Base-by-base conservation (phyloP, 1,140 invertebrate species). In the Rhopalosiphum padi region DNA sequence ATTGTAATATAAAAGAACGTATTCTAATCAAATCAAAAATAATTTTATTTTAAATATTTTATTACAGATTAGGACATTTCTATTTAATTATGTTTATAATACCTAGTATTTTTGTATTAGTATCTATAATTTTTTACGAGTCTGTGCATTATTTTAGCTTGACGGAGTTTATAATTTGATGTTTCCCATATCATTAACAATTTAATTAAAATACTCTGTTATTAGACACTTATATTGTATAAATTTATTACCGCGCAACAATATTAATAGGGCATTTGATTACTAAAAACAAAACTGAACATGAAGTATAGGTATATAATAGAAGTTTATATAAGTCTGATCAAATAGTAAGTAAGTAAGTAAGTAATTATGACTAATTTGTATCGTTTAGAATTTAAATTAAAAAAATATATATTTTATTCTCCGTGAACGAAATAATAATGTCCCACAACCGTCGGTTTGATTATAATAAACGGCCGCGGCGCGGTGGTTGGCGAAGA, bases 391-490 rank as follows among this genome's bases (percentile, higher is more conserved):
- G 30, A 77, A 77, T 77, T 77, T n/a, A 30, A 86, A 86, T 37
- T 83, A 11, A 51, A 51, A 88, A 37, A 35, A n/a, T 43, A 48
- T 22, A 48, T 48, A 88, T 88, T 35, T 51, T 25, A 88, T 88
- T 88, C 15, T 7, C n/a, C n/a, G 46, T 53, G 46, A 53, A 88
- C 86, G 60, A 68, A 88, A 88, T 88, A 53, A 88, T 88, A 53
- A 88, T 23, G 48, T 88, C 87, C 46, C n/a, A 25, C 18, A 41
- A 46, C 85, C 85, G 85, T 46, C 15, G 85, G 23, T 86, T 37
- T 89, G 88, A 89, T 89, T 89, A 89, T 41, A 37, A 89, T 55
- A 53, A 89, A 89, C 51, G 48, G 55, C 88, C n/a, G n/a, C 43
- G 30, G 11, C 25, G 30, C 41, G 48, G 87, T 7, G 48, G 87